Evolutionary conservation across 2,888 invertebrate genomes (phyloP), one percentile per base, ranked within the genome.

Genomic region (Hypolimnas misippus): DNA sequence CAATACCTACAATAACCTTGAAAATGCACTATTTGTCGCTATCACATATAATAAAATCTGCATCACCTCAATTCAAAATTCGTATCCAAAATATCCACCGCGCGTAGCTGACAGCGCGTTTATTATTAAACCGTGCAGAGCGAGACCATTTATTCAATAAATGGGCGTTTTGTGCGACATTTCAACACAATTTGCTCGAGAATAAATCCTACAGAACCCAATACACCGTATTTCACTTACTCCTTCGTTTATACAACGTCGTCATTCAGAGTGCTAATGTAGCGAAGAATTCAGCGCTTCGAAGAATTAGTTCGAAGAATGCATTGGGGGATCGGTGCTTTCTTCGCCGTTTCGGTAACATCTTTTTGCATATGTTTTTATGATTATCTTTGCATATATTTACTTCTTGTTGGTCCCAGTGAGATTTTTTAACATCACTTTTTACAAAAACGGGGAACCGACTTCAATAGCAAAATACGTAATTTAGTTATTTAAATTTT

Each of bases 241-340:
- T 44, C 10, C 42, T 31, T 31, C 33, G 33, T 25, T 25, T 25
- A 8, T 19, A 44, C 19, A 46, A 46, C 44, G 21, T 52, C 51
- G 51, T 58, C 58, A 58, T 52, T 52, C 58, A 58, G 52, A 8
- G 42, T 44, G 58, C 52, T 58, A 58, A 58, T 58, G 52, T 51
- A 44, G 40, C 52, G 58, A 31, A 35, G 17, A 42, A 58, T 29
- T 51, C 51, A 46, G 58, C 58, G 51, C 44, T 46, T 46, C 35
- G 33, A 14, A 19, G 49, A 57, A 57, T 57, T 57, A 57, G 25
- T 35, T 57, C 31, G 17, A 40, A 40, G 31, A 51, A 42, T 51
- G 29, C 17, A 51, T 58, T 31, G 35, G 50, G 14, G 1, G 29
- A 50, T 51, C 51, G 51, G 51, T 19, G 31, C 14, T 33, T 52